These are phyloP conservation scores for Hyles lineata DNA, from an alignment of 2,888 invertebrate species.

Conservation along the genomic window DNA sequence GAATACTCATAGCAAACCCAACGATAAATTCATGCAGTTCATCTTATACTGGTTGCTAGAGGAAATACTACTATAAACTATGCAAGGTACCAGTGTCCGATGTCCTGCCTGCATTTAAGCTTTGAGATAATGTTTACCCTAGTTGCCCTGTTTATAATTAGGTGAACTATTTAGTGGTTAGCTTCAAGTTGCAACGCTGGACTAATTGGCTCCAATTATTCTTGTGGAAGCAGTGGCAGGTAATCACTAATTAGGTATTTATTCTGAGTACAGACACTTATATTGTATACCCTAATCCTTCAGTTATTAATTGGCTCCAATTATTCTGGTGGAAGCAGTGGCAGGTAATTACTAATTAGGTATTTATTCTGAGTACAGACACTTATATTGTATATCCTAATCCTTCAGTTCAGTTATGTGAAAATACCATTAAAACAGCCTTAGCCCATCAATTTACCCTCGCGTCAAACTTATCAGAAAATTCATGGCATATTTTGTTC, in stretches of 20 bases:
- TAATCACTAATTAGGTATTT: background rate
- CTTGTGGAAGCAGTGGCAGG: background rate
- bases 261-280: background rate
- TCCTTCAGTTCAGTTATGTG: too few relatives aligned
- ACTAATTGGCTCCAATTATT: conserved; percentile 1
- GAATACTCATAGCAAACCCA: background rate
- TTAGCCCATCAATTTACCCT: too few relatives aligned
- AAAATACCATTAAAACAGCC: too few relatives aligned
- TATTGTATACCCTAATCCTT: too few relatives aligned
- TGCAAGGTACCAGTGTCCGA: conserved; percentile 18
- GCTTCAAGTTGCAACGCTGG: background rate
- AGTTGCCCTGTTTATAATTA: background rate
- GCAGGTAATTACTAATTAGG: background rate
- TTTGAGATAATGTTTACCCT: conserved; percentile 28
- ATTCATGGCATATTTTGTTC: too few relatives aligned
- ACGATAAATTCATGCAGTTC: background rate
- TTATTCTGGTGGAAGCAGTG: background rate
- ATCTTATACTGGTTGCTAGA: background rate
- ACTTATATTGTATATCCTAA: too few relatives aligned
- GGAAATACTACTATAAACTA: conserved; percentile 20
- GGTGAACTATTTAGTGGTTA: conserved; percentile 3
- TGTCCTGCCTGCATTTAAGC: conserved; percentile 6
- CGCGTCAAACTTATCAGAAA: too few relatives aligned
- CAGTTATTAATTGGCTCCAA: too few relatives aligned
- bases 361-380: background rate